Conservation (phyloP, 2,888 invertebrate genomes). For the Tenthredo amoena region DNA sequence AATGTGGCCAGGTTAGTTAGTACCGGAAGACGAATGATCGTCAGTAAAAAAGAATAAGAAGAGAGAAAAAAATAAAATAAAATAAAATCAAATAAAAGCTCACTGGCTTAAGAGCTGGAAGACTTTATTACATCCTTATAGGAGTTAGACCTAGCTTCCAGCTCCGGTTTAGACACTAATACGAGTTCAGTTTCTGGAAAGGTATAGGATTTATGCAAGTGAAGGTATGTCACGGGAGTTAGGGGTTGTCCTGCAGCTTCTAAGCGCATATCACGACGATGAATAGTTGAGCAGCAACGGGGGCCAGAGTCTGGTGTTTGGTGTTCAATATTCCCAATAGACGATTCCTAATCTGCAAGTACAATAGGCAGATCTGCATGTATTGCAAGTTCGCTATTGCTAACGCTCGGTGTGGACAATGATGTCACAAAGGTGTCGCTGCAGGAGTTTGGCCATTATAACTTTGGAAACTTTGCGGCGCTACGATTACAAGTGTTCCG, state of each 20-base stretch:
- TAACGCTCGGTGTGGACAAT: slow-evolving; percentile 20
- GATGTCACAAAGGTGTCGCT: slow-evolving; percentile 49
- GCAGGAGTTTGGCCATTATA: slow-evolving; percentile 46
- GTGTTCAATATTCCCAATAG: slow-evolving; percentile 57
- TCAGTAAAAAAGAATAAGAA: neutral
- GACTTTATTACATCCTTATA: neutral
- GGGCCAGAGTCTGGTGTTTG: slow-evolving; percentile 29
- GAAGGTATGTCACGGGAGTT: neutral
- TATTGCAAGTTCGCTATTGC: slow-evolving; percentile 47
- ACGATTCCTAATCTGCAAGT: slow-evolving; percentile 63
- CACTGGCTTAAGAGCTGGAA: neutral
- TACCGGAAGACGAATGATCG: slow-evolving; percentile 30
- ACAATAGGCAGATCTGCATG: slow-evolving; percentile 56
- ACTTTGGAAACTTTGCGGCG: slow-evolving; percentile 36
- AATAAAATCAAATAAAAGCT: no score
- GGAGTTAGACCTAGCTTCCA: neutral
- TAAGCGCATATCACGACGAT: slow-evolving; percentile 31
- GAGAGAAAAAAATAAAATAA: neutral
- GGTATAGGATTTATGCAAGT: neutral
- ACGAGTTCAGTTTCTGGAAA: neutral
- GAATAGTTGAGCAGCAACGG: slow-evolving; percentile 36
- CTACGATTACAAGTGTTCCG: slow-evolving; percentile 49
- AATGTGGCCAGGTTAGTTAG: slow-evolving; percentile 18
- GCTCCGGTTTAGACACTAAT: neutral
- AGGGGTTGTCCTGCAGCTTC: neutral